Base-by-base conservation (phyloP, 2,888 invertebrate genomes). In the Ectemnius continuus region DNA sequence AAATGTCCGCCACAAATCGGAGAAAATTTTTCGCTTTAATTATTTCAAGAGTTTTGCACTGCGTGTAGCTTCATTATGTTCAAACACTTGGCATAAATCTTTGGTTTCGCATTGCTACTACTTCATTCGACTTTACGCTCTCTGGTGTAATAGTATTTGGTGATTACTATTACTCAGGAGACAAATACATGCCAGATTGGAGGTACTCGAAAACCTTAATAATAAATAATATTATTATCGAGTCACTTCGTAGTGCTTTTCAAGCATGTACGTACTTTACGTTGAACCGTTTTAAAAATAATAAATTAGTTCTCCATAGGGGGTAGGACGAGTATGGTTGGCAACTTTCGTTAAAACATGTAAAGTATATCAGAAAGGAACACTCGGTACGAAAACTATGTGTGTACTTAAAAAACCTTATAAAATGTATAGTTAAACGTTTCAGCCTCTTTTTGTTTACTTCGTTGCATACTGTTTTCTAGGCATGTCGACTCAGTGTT, bases 361-460 rank as follows among this genome's bases (percentile, higher is more conserved):
- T 52, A 52, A 16, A 52, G n/a, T 52, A 52, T 52, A 52, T 16
- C 16, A 52, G 52, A 52, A 52, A 52, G 57, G 46, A 47, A 57
- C 18, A 52, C 63, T 18, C 14, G 65, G 36, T 36, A 28, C 16
- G n/a, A 26, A 13, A 47, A 16, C 16, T 69, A 47, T 11, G 16
- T 8, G n/a, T 18, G 36, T 57, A 64, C 57, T 45, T n/a, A 70
- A 62, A 63, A 61, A 67, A 57, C 16, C 20, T 61, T 58, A 68
- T n/a, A 64, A 59, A 67, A 59, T n/a, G 5, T 70, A 26, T 26
- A 46, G 64, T 60, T 72, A 26, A 65, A 68, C 52, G 46, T 57
- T 6, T 71, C 69, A 79, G 79, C 76, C 79, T 79, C 76, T 69
- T 45, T 67, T 18, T 65, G 60, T 60, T 45, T 47, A 66, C 16